These are phyloP conservation scores for Oreocharis arfaki DNA, from an alignment of 2,113 vertebrate species.

Conservation along the genomic window DNA sequence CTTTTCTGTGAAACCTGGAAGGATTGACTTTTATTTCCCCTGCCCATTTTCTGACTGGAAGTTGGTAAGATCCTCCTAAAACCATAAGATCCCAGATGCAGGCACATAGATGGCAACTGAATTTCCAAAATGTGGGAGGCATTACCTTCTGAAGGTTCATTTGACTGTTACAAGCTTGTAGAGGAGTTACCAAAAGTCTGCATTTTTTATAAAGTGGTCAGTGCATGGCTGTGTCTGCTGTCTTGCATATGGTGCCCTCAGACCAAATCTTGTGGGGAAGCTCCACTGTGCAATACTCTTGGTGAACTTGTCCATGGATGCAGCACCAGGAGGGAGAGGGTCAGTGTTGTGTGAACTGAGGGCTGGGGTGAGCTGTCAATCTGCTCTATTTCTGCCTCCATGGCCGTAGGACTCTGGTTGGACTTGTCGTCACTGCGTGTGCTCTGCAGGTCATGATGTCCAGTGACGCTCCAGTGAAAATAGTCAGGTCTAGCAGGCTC, in stretches of 20 bases:
- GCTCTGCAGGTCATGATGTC: rapidly evolving
- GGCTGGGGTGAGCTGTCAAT: not conserved
- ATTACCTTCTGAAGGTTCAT: not conserved
- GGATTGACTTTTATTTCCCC: not conserved
- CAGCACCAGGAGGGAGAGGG: not conserved
- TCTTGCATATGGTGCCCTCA: not conserved
- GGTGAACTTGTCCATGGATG: not conserved
- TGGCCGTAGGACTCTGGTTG: not conserved
- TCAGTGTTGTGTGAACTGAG: not conserved
- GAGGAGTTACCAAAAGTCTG: not conserved
- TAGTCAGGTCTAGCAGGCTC: not conserved
- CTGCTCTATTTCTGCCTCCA: not conserved
- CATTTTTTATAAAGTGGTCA: not conserved
- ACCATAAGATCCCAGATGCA: not conserved
- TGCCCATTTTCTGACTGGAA: not conserved
- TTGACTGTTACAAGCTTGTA: not conserved
- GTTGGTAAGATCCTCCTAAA: not conserved
- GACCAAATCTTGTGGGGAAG: not conserved
- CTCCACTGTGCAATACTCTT: rapidly evolving
- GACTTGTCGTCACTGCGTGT: rapidly evolving
- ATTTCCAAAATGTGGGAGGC: not conserved
- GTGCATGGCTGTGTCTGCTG: not conserved
- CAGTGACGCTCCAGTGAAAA: not conserved
- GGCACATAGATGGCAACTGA: not conserved
- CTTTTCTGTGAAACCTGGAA: not conserved